Percentiles rank a stretch among this genome's conserved stretches.
Evolutionary conservation across 2,113 vertebrate genomes (phyloP).

Genomic region (Semicossyphus pulcher): DNA sequence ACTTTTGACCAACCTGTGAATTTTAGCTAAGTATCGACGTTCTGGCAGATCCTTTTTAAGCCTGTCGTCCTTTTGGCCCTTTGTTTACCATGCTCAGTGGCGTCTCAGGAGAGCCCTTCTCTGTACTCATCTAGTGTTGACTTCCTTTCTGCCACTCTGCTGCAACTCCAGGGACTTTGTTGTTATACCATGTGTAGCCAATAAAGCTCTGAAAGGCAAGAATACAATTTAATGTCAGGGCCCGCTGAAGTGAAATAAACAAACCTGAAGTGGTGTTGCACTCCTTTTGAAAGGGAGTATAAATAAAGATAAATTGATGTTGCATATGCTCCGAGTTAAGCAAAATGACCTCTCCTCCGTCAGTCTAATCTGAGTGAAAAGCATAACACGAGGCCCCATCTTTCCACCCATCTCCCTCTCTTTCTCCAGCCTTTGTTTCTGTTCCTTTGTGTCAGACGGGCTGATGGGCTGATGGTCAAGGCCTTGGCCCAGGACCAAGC

Average conservation of each 20-base stretch:
- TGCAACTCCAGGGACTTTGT: conserved; percentile 35
- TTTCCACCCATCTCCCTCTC: background rate
- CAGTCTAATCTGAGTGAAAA: conserved; percentile 3
- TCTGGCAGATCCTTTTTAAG: conserved; percentile 27
- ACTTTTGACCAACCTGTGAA: conserved; percentile 5
- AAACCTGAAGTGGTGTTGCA: background rate
- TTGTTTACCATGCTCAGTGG: conserved; percentile 30
- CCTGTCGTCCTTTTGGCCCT: background rate
- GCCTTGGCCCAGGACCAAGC: conserved; percentile 39
- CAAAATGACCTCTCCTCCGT: background rate
- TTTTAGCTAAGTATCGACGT: conserved; percentile 13
- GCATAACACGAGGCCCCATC: conserved; percentile 5
- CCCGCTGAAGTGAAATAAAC: conserved; percentile 26
- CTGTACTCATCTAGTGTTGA: conserved; percentile 36
- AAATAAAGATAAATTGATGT: conserved; percentile 7
- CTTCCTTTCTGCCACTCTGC: conserved; percentile 35
- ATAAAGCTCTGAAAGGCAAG: conserved; percentile 34
- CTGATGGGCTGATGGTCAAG: conserved; percentile 31
- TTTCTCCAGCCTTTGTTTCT: conserved; percentile 11
- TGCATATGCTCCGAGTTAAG: conserved; percentile 8
- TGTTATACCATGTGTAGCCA: conserved; percentile 24
- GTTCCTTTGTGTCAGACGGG: conserved; percentile 11
- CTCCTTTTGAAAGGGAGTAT: background rate
- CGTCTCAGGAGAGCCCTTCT: conserved; percentile 33
- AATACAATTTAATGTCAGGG: conserved; percentile 19